phyloP scores from a whole-genome alignment of 2,113 vertebrate species.

The Tringa solitaria region DNA sequence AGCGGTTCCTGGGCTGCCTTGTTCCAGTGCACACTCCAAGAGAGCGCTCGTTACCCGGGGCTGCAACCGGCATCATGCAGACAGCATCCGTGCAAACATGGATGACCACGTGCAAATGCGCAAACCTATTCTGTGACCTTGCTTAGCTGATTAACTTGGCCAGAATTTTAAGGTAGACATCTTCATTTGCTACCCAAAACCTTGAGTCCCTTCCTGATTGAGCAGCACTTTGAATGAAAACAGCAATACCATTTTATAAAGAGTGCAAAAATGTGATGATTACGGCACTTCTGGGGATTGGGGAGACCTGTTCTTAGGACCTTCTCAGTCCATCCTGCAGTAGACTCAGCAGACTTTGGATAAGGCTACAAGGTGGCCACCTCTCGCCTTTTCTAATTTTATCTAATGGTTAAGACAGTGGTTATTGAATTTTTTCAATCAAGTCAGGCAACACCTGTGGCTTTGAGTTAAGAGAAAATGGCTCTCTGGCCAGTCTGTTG shows the following conservation, averaged over 20 bases:
- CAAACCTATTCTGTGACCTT: neutral
- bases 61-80: neutral
- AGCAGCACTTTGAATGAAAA: neutral
- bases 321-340: neutral
- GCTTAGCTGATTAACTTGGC: neutral
- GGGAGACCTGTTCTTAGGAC: neutral
- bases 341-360: neutral
- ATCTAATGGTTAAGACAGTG: neutral
- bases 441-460: neutral
- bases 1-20: neutral
- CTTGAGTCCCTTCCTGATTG: neutral
- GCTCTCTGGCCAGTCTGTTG: neutral
- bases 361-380: neutral
- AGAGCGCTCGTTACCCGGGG: neutral
- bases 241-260: neutral
- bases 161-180: neutral
- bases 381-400: neutral
- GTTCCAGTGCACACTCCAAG: neutral
- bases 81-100: neutral
- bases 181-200: neutral
- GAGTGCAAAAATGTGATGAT: neutral
- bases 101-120: neutral
- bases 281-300: neutral
- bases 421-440: neutral
- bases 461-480: neutral